phyloP scores from a whole-genome alignment of 2,113 vertebrate genomes.

The Hippocampus abdominalis region DNA sequence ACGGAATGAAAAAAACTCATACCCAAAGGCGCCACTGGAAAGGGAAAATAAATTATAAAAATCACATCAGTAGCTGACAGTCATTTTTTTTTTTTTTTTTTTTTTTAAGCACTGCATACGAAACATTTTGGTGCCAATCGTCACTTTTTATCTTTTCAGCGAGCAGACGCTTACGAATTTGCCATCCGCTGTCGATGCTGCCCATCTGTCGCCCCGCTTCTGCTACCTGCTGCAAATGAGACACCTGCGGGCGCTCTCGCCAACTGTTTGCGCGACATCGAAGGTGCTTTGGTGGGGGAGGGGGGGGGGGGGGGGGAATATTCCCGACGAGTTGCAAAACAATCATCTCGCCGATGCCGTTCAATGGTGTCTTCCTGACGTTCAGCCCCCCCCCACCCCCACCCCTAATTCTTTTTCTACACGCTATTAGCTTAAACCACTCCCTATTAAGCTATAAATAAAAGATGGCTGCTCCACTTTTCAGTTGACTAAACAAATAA shows the following conservation, averaged over 20 bases:
- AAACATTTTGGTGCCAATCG: not conserved
- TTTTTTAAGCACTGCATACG: not conserved
- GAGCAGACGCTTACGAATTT: slow-evolving; percentile 30
- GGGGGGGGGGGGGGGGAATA: too few relatives aligned
- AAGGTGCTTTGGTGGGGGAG: not conserved
- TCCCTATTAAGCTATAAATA: not conserved
- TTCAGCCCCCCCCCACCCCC: too few relatives aligned
- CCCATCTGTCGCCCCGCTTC: slow-evolving; percentile 29
- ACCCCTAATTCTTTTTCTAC: too few relatives aligned
- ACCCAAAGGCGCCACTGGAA: too few relatives aligned
- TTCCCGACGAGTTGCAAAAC: not conserved
- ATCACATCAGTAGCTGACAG: not conserved
- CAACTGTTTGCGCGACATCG: slow-evolving; percentile 19
- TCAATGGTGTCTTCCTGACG: too few relatives aligned
- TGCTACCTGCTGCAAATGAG: slow-evolving; percentile 36
- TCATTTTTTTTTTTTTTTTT: slow-evolving; percentile 1
- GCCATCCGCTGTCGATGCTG: slow-evolving; percentile 40
- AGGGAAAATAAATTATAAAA: not conserved
- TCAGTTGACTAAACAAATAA: not conserved
- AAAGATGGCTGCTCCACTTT: not conserved
- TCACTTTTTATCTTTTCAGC: slow-evolving; percentile 4
- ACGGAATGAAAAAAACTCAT: too few relatives aligned
- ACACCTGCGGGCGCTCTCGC: slow-evolving; percentile 38
- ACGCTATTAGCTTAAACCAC: too few relatives aligned
- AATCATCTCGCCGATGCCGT: not conserved